A percentile compares a stretch with the other conserved stretches of the same genome.
These are phyloP conservation scores for Amblyornis subalaris DNA, from an alignment of 2,113 vertebrate species.

Conservation along the genomic window DNA sequence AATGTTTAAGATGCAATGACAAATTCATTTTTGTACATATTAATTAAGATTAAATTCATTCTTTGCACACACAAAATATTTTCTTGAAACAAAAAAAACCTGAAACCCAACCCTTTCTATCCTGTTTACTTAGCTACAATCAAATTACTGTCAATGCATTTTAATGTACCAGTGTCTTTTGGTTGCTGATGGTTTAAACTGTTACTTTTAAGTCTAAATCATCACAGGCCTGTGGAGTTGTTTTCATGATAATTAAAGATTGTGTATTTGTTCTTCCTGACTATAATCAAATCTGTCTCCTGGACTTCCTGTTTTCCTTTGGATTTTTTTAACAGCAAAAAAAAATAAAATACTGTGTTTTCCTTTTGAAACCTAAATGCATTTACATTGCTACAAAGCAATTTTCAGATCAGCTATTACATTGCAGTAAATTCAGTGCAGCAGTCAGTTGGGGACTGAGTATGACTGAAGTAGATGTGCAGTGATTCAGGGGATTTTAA, in stretches of 20 bases:
- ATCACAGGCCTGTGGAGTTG: neutral
- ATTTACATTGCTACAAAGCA: neutral
- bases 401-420: neutral
- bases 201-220: neutral
- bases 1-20: neutral
- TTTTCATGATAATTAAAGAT: neutral
- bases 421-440: neutral
- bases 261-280: neutral
- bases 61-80: neutral
- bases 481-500: fast-evolving
- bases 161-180: neutral
- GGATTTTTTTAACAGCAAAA: neutral
- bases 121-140: neutral
- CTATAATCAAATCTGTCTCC: conserved; percentile 42
- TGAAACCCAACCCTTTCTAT: neutral
- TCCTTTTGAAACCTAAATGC: neutral
- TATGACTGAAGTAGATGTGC: neutral
- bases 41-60: neutral
- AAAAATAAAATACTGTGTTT: neutral
- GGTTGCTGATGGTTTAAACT: neutral
- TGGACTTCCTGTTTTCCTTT: neutral
- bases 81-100: neutral
- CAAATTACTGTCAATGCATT: neutral
- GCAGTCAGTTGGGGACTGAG: neutral
- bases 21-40: neutral